A percentile compares a stretch with the other conserved stretches of the same genome.
These are phyloP conservation scores for Pluvialis apricaria DNA, from an alignment of 2,113 vertebrate species.

Conservation along the genomic window DNA sequence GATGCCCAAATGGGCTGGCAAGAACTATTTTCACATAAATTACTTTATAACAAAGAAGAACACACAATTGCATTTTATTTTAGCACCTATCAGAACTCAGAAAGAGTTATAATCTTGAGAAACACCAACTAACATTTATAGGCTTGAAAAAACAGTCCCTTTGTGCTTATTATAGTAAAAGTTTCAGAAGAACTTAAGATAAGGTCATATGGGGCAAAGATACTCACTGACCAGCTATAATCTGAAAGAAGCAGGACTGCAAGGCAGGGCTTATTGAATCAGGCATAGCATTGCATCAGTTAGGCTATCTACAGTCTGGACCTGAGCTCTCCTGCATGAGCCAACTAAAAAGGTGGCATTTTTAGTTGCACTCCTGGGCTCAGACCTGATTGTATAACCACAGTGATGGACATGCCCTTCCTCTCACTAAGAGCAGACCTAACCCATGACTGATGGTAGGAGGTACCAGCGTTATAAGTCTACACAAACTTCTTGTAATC, in stretches of 20 bases:
- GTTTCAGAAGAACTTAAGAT: background rate
- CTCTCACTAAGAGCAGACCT: background rate
- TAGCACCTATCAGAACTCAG: background rate
- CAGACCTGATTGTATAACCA: background rate
- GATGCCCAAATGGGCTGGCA: background rate
- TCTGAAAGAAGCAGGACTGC: background rate
- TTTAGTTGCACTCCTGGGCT: background rate
- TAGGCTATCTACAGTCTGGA: background rate
- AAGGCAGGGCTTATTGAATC: background rate
- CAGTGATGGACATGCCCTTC: background rate
- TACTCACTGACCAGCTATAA: background rate
- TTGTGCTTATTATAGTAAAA: background rate
- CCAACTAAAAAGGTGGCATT: background rate
- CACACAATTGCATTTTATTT: background rate
- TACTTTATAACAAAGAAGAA: background rate
- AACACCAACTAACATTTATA: background rate
- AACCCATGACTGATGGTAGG: rapidly evolving
- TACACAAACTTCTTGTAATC: background rate
- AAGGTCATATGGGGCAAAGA: background rate
- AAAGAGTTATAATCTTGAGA: background rate
- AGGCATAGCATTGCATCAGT: background rate
- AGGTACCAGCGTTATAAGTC: background rate
- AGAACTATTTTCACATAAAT: background rate
- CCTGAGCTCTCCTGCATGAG: background rate
- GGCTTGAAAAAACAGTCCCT: background rate